Evolutionary conservation across 2,797 vertebrate genomes (phyloP).

Genomic region (Crypturellus tataupa): DNA sequence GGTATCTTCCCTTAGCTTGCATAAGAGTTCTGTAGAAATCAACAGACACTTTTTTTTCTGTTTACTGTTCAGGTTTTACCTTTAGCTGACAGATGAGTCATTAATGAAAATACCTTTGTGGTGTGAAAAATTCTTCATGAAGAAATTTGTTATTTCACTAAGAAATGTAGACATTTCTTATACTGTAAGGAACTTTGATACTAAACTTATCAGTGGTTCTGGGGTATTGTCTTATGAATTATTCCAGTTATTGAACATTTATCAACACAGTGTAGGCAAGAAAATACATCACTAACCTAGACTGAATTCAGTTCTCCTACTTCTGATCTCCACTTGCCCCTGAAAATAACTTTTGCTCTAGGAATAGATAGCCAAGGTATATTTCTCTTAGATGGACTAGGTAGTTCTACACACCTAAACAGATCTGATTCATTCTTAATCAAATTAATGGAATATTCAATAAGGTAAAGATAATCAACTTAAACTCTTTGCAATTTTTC

Average conservation of each 20-base stretch:
- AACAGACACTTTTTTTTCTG: neutral
- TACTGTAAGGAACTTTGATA: neutral
- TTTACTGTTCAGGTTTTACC: neutral
- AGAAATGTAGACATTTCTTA: neutral
- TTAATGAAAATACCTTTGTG: neutral
- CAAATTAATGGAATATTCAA: neutral
- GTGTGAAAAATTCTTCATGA: neutral
- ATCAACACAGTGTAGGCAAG: neutral
- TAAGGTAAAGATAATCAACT: neutral
- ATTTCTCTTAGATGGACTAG: neutral
- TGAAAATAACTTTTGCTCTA: neutral
- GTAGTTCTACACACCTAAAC: neutral
- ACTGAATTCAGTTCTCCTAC: neutral
- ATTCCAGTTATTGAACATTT: neutral
- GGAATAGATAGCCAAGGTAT: neutral
- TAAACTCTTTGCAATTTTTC: neutral
- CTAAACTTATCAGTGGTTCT: neutral
- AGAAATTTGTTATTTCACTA: neutral
- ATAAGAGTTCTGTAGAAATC: neutral
- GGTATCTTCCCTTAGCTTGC: neutral
- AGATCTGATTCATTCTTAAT: neutral
- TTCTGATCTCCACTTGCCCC: fast-evolving
- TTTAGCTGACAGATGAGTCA: neutral
- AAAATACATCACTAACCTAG: neutral
- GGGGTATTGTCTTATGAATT: neutral